Evolutionary conservation across 1,140 invertebrate genomes (phyloP).

Genomic region (Pissodes strobi): DNA sequence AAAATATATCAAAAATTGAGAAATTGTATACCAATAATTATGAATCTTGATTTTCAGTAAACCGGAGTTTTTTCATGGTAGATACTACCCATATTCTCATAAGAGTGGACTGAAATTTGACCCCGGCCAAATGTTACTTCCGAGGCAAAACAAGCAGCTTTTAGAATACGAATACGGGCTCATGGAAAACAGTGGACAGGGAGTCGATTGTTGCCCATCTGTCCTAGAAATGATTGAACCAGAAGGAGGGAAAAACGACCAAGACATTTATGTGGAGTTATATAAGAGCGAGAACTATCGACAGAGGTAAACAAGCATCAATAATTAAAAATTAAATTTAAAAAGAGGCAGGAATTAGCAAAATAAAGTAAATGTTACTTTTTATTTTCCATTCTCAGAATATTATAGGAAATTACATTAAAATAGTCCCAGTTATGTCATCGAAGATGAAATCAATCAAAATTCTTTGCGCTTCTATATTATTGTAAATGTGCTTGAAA

Average conservation of each 20-base stretch:
- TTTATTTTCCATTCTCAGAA: no score
- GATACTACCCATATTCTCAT: constrained; percentile 40
- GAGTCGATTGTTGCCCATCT: constrained; percentile 79
- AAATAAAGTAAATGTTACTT: not conserved
- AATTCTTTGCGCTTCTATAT: no score
- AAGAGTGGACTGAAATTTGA: constrained; percentile 34
- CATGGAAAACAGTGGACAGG: constrained; percentile 15
- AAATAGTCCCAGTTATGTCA: no score
- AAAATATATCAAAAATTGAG: not conserved
- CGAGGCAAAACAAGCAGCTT: constrained; percentile 67
- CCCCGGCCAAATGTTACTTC: constrained; percentile 52
- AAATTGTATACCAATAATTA: not conserved
- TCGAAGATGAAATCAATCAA: no score
- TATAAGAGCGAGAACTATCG: constrained; percentile 70
- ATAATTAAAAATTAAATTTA: not conserved
- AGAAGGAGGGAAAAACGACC: constrained; percentile 72
- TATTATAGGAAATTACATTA: no score
- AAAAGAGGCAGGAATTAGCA: no score
- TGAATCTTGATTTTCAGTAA: not conserved
- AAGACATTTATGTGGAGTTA: constrained; percentile 74
- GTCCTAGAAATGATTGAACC: constrained; percentile 77
- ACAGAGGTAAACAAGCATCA: constrained; percentile 55
- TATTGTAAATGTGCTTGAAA: no score
- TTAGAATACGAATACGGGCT: constrained; percentile 18
- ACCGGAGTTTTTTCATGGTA: constrained; percentile 11